Evolutionary conservation across 2,888 invertebrate genomes (phyloP).

Genomic region (Melikaiella ostensackeni): DNA sequence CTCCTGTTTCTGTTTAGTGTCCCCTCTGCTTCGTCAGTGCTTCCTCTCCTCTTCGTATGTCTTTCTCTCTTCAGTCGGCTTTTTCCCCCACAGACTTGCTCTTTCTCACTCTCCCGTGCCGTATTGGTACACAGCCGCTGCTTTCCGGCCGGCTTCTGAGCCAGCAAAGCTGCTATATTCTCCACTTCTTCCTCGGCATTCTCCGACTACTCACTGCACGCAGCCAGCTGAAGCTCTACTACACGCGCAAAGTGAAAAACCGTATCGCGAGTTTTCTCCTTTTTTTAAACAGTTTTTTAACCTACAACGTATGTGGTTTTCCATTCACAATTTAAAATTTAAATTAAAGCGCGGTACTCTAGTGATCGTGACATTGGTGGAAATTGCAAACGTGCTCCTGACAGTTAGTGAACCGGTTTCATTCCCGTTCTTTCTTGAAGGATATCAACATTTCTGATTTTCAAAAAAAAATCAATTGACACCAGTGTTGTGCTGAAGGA

Average conservation of each 20-base stretch:
- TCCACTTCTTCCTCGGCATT: slow-evolving; percentile 72
- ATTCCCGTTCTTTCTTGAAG: neutral
- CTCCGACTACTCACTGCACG: slow-evolving; percentile 70
- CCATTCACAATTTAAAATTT: slow-evolving; percentile 10
- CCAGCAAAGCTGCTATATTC: slow-evolving; percentile 65
- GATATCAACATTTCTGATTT: neutral
- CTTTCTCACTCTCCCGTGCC: slow-evolving; percentile 36
- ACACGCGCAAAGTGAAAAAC: slow-evolving; percentile 10
- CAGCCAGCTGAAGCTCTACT: slow-evolving; percentile 71
- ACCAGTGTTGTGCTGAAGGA: neutral
- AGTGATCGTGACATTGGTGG: slow-evolving; percentile 31
- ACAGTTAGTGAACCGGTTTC: slow-evolving; percentile 18
- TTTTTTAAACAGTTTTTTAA: neutral
- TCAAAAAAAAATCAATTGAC: neutral
- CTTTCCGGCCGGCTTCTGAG: slow-evolving; percentile 66
- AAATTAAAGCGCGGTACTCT: neutral
- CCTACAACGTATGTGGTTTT: neutral
- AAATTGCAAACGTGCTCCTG: slow-evolving; percentile 12
- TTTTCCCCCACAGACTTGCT: slow-evolving; percentile 10
- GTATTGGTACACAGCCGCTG: slow-evolving; percentile 59
- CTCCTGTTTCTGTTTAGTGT: slow-evolving; percentile 15
- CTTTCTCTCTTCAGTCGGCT: slow-evolving; percentile 43
- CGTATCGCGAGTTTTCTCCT: neutral
- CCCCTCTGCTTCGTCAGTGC: slow-evolving; percentile 31
- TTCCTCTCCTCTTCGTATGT: slow-evolving; percentile 26